Base-by-base conservation (phyloP, 2,888 invertebrate genomes). In the Eilema depressum region DNA sequence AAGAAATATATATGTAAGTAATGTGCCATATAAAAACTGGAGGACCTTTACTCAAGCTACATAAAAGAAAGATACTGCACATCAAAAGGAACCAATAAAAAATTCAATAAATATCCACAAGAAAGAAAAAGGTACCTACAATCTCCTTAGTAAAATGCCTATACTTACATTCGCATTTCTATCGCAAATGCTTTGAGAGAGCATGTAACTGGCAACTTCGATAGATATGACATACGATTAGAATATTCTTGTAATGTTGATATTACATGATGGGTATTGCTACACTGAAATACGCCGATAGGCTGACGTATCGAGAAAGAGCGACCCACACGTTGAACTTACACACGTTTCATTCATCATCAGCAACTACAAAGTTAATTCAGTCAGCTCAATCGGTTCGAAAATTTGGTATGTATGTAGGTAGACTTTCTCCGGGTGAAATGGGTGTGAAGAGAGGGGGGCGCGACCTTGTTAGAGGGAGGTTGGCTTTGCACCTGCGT, bases 401-500 rank as follows among this genome's bases (percentile, higher is more conserved):
- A 89, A 94, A 91, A 94, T 94, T 95, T 93, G 93, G 94, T 95
- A 95, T 94, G 95, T 94, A 95, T 94, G 94, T 94, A 95, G 95
- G 95, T 90, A 93, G 93, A 94, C 95, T 95, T 95, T 94, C 95
- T 93, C 95, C 88, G 90, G 92, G 93, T 92, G 94, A 94, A 94
- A 94, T 90, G 92, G 86, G 86, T 86, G 85, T 86, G 87, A 87
- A 88, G 90, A 88, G 91, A 88, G 91, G 90, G 90, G 89, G 90
- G 86, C 91, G 89, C 93, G 95, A 93, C 95, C 95, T 94, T 95
- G 94, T 94, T 95, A 92, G 94, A 93, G 94, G 93, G 95, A 94
- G 92, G 91, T 89, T 91, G 92, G 86, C 83, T 79, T 78, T 78
- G 83, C 95, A 94, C 95, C 95, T 95, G 95, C 91, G 89, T 83